phyloP scores from a whole-genome alignment of 2,888 invertebrate genomes.

The Rhamphomyia laevipes region DNA sequence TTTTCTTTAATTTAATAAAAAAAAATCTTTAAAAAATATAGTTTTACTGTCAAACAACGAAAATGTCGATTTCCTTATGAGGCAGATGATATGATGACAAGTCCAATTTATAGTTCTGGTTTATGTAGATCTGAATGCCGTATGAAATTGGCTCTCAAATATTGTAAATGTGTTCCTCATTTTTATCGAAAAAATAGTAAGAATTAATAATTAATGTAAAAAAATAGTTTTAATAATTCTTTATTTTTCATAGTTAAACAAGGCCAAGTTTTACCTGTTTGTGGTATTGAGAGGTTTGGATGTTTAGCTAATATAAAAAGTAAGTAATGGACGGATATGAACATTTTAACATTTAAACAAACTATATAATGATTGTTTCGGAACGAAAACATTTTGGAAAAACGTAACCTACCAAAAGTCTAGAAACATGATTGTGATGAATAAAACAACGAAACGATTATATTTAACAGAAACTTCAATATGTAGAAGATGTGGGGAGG shows the following conservation, averaged over 20 bases:
- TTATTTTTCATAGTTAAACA: slow-evolving; percentile 21
- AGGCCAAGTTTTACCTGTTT: slow-evolving; percentile 37
- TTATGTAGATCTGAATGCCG: slow-evolving; percentile 63
- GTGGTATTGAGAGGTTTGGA: slow-evolving; percentile 49
- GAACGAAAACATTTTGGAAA: no score
- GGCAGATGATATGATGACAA: slow-evolving; percentile 48
- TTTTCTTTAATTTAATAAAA: no score
- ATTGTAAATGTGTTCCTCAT: slow-evolving; percentile 61
- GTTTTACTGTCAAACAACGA: slow-evolving; percentile 50
- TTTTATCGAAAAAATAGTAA: slow-evolving; percentile 56
- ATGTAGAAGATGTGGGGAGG: no score
- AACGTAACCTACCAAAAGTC: no score
- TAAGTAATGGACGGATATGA: no score
- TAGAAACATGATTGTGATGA: no score
- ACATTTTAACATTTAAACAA: no score
- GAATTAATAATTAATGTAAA: slow-evolving; percentile 11
- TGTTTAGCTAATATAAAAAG: slow-evolving; percentile 49
- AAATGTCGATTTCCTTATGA: slow-evolving; percentile 58
- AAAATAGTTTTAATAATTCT: background rate
- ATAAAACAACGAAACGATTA: no score
- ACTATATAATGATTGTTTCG: no score
- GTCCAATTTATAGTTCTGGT: slow-evolving; percentile 55
- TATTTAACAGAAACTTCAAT: no score
- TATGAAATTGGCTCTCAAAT: slow-evolving; percentile 44
- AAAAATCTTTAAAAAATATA: slow-evolving; percentile 23